These are phyloP conservation scores for Protula sp. DNA, from an alignment of 2,888 invertebrate species.

Conservation along the genomic window DNA sequence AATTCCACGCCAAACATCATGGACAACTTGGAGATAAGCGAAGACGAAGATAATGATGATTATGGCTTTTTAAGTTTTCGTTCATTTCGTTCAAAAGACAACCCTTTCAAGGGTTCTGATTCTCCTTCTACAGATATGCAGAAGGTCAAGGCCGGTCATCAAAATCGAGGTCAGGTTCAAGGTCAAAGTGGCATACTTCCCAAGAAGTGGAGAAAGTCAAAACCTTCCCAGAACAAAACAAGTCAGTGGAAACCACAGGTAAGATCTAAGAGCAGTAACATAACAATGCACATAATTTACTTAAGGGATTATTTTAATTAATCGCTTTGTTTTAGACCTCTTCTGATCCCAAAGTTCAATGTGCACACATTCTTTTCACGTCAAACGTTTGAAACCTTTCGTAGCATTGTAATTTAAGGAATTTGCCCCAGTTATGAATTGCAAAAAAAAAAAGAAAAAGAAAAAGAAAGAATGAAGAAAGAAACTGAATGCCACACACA, in stretches of 20 bases:
- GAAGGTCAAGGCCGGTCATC: conserved; percentile 41
- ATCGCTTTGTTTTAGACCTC: too few species aligned
- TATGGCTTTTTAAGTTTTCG: conserved; percentile 35
- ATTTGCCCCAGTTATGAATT: too few species aligned
- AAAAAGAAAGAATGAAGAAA: too few species aligned
- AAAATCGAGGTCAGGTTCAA: too few species aligned
- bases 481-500: too few species aligned
- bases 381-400: too few species aligned
- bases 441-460: too few species aligned
- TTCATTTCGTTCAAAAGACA: conserved; percentile 22
- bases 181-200: conserved; percentile 35
- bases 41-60: conserved; percentile 34
- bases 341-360: too few species aligned
- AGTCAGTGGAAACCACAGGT: conserved; percentile 83
- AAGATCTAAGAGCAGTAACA: too few species aligned
- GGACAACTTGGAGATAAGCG: conserved; percentile 17
- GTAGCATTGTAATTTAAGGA: too few species aligned
- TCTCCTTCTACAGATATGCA: conserved; percentile 37
- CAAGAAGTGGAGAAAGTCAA: conserved; percentile 63
- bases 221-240: conserved; percentile 28
- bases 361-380: too few species aligned
- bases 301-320: conserved; percentile 2
- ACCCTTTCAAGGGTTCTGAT: conserved; percentile 21
- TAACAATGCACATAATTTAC: too few species aligned
- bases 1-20: background rate